These are phyloP conservation scores for Saguinus oedipus DNA, from an alignment of 2,797 vertebrate species.

Conservation along the genomic window DNA sequence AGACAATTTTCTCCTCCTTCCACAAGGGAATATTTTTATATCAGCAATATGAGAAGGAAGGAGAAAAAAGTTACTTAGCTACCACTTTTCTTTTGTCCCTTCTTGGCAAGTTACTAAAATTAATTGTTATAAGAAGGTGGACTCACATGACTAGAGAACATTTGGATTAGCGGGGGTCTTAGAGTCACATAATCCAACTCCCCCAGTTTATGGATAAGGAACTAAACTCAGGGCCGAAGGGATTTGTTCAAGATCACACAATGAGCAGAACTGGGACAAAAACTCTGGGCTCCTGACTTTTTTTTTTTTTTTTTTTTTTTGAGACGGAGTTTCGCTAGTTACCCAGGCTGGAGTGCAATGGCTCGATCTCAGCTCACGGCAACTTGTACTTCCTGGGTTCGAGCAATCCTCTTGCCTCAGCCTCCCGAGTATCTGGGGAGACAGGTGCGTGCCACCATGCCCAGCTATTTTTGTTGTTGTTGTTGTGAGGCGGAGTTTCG, in stretches of 20 bases:
- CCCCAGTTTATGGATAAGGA: not conserved
- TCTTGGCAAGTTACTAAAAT: no score
- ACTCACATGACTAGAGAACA: not conserved
- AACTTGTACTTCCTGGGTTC: no score
- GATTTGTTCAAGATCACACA: not conserved
- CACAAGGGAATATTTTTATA: not conserved
- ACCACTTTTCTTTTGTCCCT: no score
- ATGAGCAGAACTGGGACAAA: not conserved
- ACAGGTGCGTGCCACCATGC: fast-evolving
- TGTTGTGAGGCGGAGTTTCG: fast-evolving
- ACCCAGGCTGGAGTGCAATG: no score
- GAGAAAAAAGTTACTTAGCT: not conserved
- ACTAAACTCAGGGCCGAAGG: not conserved
- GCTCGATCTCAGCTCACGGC: no score
- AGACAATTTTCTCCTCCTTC: not conserved
- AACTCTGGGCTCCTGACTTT: not conserved
- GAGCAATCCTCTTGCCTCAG: no score
- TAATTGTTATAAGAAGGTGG: not conserved
- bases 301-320: not conserved
- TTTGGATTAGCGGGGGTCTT: not conserved
- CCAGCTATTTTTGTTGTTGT: no score
- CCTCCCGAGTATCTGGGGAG: no score
- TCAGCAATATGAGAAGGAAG: not conserved
- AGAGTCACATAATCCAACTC: no score
- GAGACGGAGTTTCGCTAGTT: no score